Conservation (phyloP, 1,140 invertebrate genomes). For the Muscidifurax raptorellus region DNA sequence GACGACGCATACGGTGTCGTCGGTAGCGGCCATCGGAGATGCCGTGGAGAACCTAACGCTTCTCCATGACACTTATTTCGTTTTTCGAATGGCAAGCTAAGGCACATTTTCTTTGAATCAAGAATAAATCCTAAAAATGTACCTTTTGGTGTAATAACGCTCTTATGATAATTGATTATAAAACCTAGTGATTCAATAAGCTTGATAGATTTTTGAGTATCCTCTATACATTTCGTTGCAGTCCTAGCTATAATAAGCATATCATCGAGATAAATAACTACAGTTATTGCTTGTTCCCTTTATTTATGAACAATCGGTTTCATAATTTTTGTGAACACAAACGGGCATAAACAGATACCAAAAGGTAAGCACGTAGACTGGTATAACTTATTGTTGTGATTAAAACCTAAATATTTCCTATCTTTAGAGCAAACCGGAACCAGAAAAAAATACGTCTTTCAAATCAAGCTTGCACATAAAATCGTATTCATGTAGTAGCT, state of each 20-base stretch:
- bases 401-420: conserved; percentile 21
- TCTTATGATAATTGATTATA: neutral
- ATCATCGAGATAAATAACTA: conserved; percentile 14
- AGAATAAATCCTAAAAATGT: neutral
- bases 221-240: neutral
- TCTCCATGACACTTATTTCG: too few relatives aligned
- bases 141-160: neutral
- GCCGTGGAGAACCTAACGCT: too few relatives aligned
- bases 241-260: conserved; percentile 9
- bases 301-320: neutral
- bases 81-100: neutral
- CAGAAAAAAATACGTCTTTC: neutral
- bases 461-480: conserved; percentile 24
- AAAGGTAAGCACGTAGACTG: conserved; percentile 19
- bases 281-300: neutral
- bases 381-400: neutral
- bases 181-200: neutral
- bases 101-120: neutral
- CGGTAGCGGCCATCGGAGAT: too few relatives aligned
- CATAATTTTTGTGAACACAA: conserved; percentile 31
- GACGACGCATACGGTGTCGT: too few relatives aligned
- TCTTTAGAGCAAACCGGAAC: neutral
- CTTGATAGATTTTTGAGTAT: neutral
- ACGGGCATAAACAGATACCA: neutral
- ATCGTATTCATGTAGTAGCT: neutral